phyloP scores from a whole-genome alignment of 2,888 invertebrate species.

The Dorcus hopei region DNA sequence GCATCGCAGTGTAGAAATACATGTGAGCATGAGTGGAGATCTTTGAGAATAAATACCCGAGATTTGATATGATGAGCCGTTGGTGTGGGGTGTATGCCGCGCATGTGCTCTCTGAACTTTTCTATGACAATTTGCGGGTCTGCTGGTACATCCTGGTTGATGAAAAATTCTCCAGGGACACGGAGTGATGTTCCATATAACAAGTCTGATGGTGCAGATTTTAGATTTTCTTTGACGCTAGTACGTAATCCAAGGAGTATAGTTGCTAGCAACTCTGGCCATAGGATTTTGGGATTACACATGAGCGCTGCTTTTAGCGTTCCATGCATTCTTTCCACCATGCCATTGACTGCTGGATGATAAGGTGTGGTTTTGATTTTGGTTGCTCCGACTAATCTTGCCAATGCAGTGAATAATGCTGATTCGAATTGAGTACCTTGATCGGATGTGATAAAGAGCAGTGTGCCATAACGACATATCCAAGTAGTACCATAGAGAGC shows the following conservation, averaged over 20 bases:
- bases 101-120: too few relatives aligned
- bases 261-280: constrained; percentile 18
- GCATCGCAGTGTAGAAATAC: too few relatives aligned
- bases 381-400: constrained; percentile 17
- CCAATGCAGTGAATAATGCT: constrained; percentile 23
- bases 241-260: constrained; percentile 5
- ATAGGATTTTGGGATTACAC: constrained; percentile 9
- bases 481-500: constrained; percentile 31
- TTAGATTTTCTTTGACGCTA: constrained; percentile 11
- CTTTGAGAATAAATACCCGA: too few relatives aligned
- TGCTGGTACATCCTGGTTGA: too few relatives aligned
- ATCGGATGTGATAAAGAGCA: constrained; percentile 35
- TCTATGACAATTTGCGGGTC: too few relatives aligned
- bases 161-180: constrained; percentile 16
- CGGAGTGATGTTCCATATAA: constrained; percentile 1
- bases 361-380: constrained; percentile 23
- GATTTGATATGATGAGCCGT: too few relatives aligned
- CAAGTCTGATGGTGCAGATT: constrained; percentile 9
- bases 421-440: constrained; percentile 35
- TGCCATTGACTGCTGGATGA: constrained; percentile 24
- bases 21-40: too few relatives aligned
- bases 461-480: constrained; percentile 32
- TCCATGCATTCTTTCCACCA: constrained; percentile 25
- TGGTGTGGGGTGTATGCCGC: too few relatives aligned
- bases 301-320: constrained; percentile 20